Evolutionary conservation across 1,140 invertebrate genomes (phyloP).

Genomic region (Diuraphis noxia): DNA sequence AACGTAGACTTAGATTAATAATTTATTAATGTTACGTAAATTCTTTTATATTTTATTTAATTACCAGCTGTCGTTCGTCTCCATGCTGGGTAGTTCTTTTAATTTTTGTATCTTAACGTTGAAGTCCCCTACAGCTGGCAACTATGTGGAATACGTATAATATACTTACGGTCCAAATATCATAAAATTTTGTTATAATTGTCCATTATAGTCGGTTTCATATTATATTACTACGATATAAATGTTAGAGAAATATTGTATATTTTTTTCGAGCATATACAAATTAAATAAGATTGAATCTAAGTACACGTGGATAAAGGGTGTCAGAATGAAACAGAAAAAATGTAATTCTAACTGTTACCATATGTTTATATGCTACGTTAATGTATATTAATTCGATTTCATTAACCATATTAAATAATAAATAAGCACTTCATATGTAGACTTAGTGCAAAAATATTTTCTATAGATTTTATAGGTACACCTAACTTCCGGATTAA

Average conservation of each 20-base stretch:
- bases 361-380: not conserved
- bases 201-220: no score
- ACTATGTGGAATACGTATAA: not conserved
- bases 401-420: not conserved
- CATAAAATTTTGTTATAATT: no score
- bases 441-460: not conserved
- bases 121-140: not conserved
- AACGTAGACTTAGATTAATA: no score
- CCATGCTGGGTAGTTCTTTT: not conserved
- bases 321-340: not conserved
- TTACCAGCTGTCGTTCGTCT: not conserved
- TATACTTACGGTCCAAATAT: no score
- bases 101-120: not conserved
- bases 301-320: not conserved
- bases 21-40: not conserved
- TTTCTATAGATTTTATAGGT: not conserved
- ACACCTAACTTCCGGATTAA: not conserved
- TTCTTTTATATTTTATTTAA: not conserved
- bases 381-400: not conserved
- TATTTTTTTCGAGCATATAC: not conserved
- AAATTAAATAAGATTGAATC: not conserved
- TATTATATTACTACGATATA: no score
- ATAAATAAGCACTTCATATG: not conserved
- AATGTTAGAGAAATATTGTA: not conserved
- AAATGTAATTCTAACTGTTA: not conserved